These are phyloP conservation scores for Maconellicoccus hirsutus DNA, from an alignment of 1,140 invertebrate genomes.

Conservation along the genomic window DNA sequence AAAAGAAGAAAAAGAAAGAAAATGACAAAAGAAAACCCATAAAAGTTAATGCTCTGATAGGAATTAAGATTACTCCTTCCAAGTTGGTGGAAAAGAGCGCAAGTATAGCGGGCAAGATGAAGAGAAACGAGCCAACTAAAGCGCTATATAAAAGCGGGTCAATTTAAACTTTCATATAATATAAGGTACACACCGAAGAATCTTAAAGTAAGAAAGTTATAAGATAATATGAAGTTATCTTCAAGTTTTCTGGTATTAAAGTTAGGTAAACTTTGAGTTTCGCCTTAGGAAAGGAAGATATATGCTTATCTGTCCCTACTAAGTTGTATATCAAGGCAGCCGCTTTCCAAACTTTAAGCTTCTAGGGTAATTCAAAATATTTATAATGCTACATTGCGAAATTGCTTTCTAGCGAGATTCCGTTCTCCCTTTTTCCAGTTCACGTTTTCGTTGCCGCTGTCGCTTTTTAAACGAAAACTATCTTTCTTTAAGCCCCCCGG, in stretches of 20 bases:
- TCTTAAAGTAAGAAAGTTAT: constrained; percentile 20
- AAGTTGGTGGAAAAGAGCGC: constrained; percentile 3
- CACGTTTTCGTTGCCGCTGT: not conserved
- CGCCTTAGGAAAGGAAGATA: constrained; percentile 18
- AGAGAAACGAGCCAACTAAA: constrained; percentile 22
- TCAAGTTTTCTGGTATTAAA: constrained; percentile 19
- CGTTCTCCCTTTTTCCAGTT: not conserved
- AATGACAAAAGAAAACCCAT: constrained; percentile 17
- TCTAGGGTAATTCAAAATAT: constrained; percentile 19
- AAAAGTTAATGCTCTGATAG: constrained; percentile 20
- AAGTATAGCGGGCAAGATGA: constrained; percentile 2
- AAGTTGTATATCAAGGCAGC: constrained; percentile 16
- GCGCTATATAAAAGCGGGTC: constrained; percentile 21
- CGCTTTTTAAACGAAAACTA: not conserved
- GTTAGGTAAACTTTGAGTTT: constrained; percentile 19
- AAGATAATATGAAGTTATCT: constrained; percentile 22
- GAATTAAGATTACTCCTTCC: constrained; percentile 17
- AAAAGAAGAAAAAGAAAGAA: constrained; percentile 11
- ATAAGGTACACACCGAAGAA: constrained; percentile 18
- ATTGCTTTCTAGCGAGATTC: constrained; percentile 17
- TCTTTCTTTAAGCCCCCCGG: constrained; percentile 11
- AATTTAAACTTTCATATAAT: constrained; percentile 22
- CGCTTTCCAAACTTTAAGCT: constrained; percentile 11
- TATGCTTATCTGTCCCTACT: constrained; percentile 15
- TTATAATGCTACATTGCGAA: constrained; percentile 21